phyloP scores from a whole-genome alignment of 2,888 invertebrate genomes.

The Escarpia spicata region DNA sequence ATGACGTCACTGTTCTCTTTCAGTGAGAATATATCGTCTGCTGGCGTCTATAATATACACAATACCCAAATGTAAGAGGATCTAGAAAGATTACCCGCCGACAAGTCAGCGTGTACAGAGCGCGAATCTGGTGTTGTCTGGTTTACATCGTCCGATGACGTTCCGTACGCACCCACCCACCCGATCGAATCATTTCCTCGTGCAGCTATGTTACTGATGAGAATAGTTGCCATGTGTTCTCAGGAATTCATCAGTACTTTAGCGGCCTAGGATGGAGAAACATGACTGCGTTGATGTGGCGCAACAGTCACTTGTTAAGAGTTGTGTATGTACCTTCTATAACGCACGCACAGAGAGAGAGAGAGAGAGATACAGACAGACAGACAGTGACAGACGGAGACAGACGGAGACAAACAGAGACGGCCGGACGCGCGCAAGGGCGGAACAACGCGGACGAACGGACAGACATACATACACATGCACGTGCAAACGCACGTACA shows the following conservation, averaged over 20 bases:
- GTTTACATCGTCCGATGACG: not conserved
- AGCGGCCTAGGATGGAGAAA: not conserved
- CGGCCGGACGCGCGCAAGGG: too few species aligned
- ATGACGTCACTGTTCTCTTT: too few species aligned
- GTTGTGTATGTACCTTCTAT: too few species aligned
- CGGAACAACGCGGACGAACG: too few species aligned
- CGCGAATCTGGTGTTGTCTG: not conserved
- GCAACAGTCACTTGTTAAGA: not conserved
- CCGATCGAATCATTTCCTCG: not conserved
- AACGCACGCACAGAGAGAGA: too few species aligned
- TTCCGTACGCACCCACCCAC: not conserved
- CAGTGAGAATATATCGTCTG: too few species aligned
- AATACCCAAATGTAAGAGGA: too few species aligned
- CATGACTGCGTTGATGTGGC: not conserved
- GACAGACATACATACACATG: too few species aligned
- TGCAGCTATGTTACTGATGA: not conserved
- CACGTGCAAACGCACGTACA: not conserved
- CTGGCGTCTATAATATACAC: too few species aligned
- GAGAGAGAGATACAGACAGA: too few species aligned
- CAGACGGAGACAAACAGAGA: too few species aligned
- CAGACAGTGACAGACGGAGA: too few species aligned
- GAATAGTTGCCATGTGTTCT: not conserved
- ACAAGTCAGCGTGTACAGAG: not conserved
- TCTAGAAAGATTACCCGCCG: not conserved
- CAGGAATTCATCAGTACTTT: not conserved